Evolutionary conservation across 1,140 invertebrate genomes (phyloP).

Genomic region (Drosophila burlai): DNA sequence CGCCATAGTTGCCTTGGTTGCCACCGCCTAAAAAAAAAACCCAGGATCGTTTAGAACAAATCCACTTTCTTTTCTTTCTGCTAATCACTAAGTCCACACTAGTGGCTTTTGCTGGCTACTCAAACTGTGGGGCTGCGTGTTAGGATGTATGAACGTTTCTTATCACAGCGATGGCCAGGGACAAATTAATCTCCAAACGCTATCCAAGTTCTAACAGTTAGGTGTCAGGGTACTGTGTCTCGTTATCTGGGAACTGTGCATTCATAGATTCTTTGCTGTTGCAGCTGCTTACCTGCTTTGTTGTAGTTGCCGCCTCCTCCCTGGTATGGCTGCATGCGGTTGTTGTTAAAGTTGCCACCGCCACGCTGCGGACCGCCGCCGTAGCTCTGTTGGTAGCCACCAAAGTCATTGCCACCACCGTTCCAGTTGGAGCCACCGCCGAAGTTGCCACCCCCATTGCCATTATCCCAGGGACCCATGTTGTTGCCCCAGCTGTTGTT

Average conservation of each 20-base stretch:
- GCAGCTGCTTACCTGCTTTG: slow-evolving; percentile 68
- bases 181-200: slow-evolving; percentile 77
- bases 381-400: slow-evolving; percentile 91
- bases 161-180: slow-evolving; percentile 41
- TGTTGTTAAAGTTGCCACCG: slow-evolving; percentile 86
- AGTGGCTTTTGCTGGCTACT: slow-evolving; percentile 9
- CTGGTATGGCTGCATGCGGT: slow-evolving; percentile 87
- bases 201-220: slow-evolving; percentile 51
- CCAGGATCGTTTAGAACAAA: slow-evolving; percentile 43
- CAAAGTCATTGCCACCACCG: slow-evolving; percentile 87
- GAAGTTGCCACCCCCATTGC: slow-evolving; percentile 67
- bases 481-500: slow-evolving; percentile 85
- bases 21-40: slow-evolving; percentile 73
- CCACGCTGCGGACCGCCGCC: slow-evolving; percentile 89
- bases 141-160: slow-evolving; percentile 18
- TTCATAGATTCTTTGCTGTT: slow-evolving; percentile 1
- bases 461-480: slow-evolving; percentile 86
- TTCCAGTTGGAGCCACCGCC: slow-evolving; percentile 72
- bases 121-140: slow-evolving; percentile 22
- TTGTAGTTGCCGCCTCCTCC: slow-evolving; percentile 74
- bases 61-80: slow-evolving; percentile 31
- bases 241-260: slow-evolving; percentile 6
- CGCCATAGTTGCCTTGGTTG: slow-evolving; percentile 87
- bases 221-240: slow-evolving; percentile 40
- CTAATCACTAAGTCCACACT: slow-evolving; percentile 14